These are phyloP conservation scores for Acrocera orbiculus DNA, from an alignment of 2,888 invertebrate species.

Conservation along the genomic window DNA sequence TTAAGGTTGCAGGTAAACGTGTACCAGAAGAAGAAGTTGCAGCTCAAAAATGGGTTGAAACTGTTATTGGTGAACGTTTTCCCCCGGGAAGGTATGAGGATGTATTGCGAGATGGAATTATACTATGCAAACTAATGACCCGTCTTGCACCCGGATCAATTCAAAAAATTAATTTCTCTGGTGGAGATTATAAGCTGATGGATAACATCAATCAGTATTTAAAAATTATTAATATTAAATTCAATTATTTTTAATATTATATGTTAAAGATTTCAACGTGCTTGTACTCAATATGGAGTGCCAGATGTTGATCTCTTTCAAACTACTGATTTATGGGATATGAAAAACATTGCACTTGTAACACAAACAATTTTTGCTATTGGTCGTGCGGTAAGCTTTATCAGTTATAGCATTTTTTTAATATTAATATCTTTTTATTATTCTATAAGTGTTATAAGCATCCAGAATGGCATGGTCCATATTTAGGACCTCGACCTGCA, in stretches of 20 bases:
- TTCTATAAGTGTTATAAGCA: constrained; percentile 50
- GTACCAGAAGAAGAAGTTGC: constrained; percentile 62
- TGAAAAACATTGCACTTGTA: constrained; percentile 74
- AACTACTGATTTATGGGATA: constrained; percentile 82
- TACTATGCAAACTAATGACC: constrained; percentile 82
- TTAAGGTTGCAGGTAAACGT: constrained; percentile 63
- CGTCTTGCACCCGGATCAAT: constrained; percentile 69
- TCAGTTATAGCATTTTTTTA: not conserved
- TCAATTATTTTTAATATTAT: not conserved
- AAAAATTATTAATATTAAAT: no score
- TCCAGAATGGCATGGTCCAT: constrained; percentile 69
- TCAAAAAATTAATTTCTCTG: constrained; percentile 62
- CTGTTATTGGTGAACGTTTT: constrained; percentile 59
- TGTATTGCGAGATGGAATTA: constrained; percentile 63
- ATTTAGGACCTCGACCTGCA: constrained; percentile 67
- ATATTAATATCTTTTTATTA: not conserved
- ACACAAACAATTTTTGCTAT: constrained; percentile 76
- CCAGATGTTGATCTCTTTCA: constrained; percentile 76
- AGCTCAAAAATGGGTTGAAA: constrained; percentile 74
- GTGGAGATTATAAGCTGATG: constrained; percentile 92
- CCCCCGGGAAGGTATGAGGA: constrained; percentile 53
- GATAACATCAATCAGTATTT: constrained; percentile 86
- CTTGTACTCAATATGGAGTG: constrained; percentile 67
- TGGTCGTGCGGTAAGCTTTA: constrained; percentile 56
- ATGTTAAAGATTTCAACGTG: constrained; percentile 58